Conservation (phyloP, 2,888 invertebrate species). For the Himalopsyche kuldschensis region DNA sequence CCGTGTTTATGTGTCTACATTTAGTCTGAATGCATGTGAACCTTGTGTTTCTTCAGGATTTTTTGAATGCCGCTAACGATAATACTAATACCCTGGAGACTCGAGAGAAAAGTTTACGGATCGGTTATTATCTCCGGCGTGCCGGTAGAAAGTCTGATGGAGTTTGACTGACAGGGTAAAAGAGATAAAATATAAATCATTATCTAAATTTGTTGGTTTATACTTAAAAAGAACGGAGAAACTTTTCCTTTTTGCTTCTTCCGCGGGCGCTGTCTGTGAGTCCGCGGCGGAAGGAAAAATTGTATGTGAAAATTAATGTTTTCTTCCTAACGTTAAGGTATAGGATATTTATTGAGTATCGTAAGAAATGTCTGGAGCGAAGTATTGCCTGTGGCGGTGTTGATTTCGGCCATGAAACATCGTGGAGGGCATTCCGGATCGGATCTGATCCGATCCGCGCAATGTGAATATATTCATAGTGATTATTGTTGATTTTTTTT, state of each 20-base stretch:
- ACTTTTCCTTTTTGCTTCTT: constrained; percentile 15
- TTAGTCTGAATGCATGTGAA: constrained; percentile 1
- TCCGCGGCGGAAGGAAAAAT: neutral
- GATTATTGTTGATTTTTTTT: neutral
- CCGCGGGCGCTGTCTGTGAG: neutral
- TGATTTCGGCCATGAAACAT: constrained; percentile 6
- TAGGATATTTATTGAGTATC: constrained; percentile 18
- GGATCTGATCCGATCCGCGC: neutral
- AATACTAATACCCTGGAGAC: neutral
- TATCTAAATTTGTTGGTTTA: constrained; percentile 5
- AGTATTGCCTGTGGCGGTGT: constrained; percentile 26
- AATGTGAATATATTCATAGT: constrained; percentile 1
- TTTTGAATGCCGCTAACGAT: neutral
- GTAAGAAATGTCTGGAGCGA: constrained; percentile 9
- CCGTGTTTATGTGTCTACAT: neutral
- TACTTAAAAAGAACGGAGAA: constrained; percentile 15
- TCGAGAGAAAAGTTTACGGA: neutral
- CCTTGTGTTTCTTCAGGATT: neutral
- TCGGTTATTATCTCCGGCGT: neutral
- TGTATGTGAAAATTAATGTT: constrained; percentile 29
- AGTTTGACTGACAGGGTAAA: constrained; percentile 26
- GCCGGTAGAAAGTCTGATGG: constrained; percentile 15
- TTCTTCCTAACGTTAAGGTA: constrained; percentile 24
- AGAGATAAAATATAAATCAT: neutral
- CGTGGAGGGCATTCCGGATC: neutral